Base-by-base conservation (phyloP, 1,140 invertebrate genomes). In the Drosophila orena region DNA sequence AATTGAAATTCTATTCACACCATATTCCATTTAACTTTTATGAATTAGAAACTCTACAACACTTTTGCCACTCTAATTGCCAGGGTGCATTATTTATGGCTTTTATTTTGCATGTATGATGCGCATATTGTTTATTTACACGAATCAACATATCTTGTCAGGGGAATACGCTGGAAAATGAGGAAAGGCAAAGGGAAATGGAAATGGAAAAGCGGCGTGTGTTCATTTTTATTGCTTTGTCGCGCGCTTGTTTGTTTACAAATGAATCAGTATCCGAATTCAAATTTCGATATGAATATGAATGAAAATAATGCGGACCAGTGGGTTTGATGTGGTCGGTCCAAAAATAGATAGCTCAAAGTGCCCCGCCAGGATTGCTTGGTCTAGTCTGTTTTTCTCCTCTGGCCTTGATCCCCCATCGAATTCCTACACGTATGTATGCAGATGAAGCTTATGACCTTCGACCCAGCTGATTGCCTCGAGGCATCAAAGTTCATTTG, bases 191-290 rank as follows among this genome's bases (percentile, higher is more conserved):
- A 54, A 62, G 37, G 30, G 62, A 17, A 17, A 17, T 17, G 17
- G 37, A 53, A 65, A 62, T 42, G 30, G 62, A 27, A 52, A 37
- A 55, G 54, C 35, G 61, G 65, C 66, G 79, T 81, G 79, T 78
- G 73, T 73, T 81, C 59, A 77, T 77, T 81, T 81, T 86, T 74
- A 86, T 84, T 57, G 72, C 71, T 77, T 62, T 86, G 81, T 85
- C 81, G 77, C 81, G 58, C 61, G 54, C 30, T 35, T 55, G 44
- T 79, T 84, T 85, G 72, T 81, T 81, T 85, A 86, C 71, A 47
- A 58, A 69, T 77, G 47, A 64, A 78, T 78, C 40, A 20, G 37
- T 55, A 34, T 53, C 27, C 46, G 54, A 61, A 59, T 49, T 43
- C 10, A 7, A 27, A 35, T 50, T 34, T 17, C n/a, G 35, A 68